Evolutionary conservation across 2,797 vertebrate species (phyloP).

Genomic region (Molossus molossus): DNA sequence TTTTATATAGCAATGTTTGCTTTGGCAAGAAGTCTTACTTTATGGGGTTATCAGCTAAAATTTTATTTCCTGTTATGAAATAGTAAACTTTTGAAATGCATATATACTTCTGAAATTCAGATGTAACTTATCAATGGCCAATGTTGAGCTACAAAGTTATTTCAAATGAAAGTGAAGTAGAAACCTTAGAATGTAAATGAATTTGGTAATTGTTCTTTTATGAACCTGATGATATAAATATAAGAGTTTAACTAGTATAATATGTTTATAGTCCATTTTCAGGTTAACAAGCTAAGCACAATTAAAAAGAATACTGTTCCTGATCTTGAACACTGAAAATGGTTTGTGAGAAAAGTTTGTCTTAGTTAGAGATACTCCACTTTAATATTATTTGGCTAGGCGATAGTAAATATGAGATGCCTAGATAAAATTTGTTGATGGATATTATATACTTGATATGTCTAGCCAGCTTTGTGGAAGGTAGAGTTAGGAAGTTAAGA

Average conservation of each 20-base stretch:
- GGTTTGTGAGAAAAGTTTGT: constrained; percentile 14
- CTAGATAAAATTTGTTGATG: not conserved
- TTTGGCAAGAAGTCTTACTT: constrained; percentile 12
- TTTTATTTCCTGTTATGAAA: constrained; percentile 34
- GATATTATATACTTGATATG: constrained; percentile 7
- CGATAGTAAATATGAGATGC: not conserved
- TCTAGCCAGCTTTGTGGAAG: not conserved
- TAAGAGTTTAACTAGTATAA: not conserved
- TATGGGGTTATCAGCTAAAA: not conserved
- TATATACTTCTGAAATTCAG: constrained; percentile 33
- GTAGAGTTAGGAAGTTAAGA: not conserved
- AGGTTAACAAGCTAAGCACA: constrained; percentile 41
- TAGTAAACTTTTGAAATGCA: constrained; percentile 7
- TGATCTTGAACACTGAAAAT: constrained; percentile 7
- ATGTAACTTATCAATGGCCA: constrained; percentile 30
- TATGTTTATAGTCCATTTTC: constrained; percentile 43
- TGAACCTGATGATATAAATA: constrained; percentile 31
- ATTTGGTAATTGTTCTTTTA: constrained; percentile 50
- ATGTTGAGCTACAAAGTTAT: not conserved
- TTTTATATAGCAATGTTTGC: constrained; percentile 51
- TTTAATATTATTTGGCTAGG: constrained; percentile 1
- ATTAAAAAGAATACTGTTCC: constrained; percentile 1
- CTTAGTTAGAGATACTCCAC: not conserved
- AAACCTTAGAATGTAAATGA: constrained; percentile 50
- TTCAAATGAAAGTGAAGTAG: constrained; percentile 20